Evolutionary conservation across 2,113 vertebrate species (phyloP).

Genomic region (Capreolus pygargus): DNA sequence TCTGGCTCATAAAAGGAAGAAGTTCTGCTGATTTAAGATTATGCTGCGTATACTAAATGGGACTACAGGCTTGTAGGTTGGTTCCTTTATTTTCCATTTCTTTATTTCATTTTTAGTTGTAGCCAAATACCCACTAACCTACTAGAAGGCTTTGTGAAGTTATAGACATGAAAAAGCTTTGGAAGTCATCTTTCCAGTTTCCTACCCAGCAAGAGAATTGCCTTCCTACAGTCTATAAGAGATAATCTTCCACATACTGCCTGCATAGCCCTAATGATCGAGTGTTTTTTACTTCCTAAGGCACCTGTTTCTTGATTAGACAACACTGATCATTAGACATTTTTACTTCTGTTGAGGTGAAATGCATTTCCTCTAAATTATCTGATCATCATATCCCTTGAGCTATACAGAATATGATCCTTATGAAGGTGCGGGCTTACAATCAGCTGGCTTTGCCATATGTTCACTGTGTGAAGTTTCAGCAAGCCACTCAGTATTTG

Average conservation of each 20-base stretch:
- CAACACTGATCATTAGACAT: background rate
- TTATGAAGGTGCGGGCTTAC: background rate
- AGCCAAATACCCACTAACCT: background rate
- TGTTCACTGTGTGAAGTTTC: background rate
- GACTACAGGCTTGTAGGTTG: background rate
- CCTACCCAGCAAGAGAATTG: background rate
- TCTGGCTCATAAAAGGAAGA: background rate
- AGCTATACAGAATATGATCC: background rate
- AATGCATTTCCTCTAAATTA: background rate
- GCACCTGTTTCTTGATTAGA: background rate
- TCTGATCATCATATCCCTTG: background rate
- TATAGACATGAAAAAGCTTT: background rate
- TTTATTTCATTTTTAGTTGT: background rate
- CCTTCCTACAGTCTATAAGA: background rate
- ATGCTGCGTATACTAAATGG: background rate
- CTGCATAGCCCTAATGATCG: background rate
- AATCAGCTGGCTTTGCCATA: background rate
- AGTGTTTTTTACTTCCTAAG: background rate
- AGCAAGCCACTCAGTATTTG: background rate
- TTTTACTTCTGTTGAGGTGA: background rate
- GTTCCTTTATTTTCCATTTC: background rate
- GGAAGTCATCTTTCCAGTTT: background rate
- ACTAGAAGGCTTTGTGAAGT: background rate
- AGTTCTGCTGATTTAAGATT: background rate
- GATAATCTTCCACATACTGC: background rate